These are phyloP conservation scores for Apoda limacodes DNA, from an alignment of 2,888 invertebrate genomes.

Conservation along the genomic window DNA sequence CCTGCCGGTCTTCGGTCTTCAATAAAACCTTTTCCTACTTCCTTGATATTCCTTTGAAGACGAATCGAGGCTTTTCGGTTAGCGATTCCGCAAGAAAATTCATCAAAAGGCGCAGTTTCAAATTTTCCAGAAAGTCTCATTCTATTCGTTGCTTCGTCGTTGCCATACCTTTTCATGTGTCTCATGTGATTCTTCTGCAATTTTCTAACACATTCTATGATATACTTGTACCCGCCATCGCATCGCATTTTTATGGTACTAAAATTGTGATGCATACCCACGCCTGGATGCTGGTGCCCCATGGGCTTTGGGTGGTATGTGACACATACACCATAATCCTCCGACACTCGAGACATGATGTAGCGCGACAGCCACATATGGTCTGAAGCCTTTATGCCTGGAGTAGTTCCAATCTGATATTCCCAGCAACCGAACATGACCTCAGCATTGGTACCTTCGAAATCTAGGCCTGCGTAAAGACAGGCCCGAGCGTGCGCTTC, in stretches of 20 bases:
- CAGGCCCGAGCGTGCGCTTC: constrained; percentile 88
- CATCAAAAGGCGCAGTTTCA: constrained; percentile 94
- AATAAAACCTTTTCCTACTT: constrained; percentile 90
- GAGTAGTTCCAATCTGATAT: constrained; percentile 90
- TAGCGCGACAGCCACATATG: constrained; percentile 90
- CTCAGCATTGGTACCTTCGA: constrained; percentile 96
- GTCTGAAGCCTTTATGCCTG: constrained; percentile 85
- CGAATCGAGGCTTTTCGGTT: constrained; percentile 93
- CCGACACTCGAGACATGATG: constrained; percentile 83
- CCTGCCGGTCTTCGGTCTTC: constrained; percentile 94
- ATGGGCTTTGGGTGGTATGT: constrained; percentile 80
- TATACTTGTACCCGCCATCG: constrained; percentile 78
- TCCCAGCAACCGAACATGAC: constrained; percentile 96
- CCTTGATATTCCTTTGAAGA: constrained; percentile 88
- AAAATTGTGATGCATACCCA: constrained; percentile 92
- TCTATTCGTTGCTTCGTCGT: constrained; percentile 92
- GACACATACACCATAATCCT: constrained; percentile 83
- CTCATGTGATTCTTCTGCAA: constrained; percentile 88
- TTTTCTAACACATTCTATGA: constrained; percentile 92
- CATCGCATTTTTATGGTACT: constrained; percentile 87
- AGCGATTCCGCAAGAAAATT: constrained; percentile 91
- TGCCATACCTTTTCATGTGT: constrained; percentile 93
- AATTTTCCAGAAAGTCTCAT: constrained; percentile 93
- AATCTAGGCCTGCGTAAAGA: constrained; percentile 92
- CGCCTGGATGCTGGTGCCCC: constrained; percentile 87